A percentile compares a stretch with the other conserved stretches of the same genome.
phyloP scores from a whole-genome alignment of 2,888 invertebrate species.

The Drosophila niveifrons region DNA sequence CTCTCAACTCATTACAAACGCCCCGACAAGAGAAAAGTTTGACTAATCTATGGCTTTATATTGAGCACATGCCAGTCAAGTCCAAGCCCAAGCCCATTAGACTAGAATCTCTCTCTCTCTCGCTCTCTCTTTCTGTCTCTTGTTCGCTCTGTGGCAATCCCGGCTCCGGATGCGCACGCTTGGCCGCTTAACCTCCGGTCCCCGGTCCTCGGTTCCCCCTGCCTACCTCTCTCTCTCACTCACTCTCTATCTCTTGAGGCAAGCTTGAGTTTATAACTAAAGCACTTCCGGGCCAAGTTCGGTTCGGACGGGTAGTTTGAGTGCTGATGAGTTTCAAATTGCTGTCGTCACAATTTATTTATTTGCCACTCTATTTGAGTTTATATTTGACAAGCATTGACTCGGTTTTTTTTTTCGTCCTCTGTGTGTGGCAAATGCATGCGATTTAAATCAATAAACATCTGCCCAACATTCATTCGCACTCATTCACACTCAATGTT shows the following conservation, averaged over 20 bases:
- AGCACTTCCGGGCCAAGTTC: constrained; percentile 38
- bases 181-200: constrained; percentile 38
- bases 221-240: neutral
- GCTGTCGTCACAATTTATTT: constrained; percentile 37
- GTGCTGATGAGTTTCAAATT: constrained; percentile 43
- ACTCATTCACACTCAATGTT: constrained; percentile 22
- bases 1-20: constrained; percentile 61
- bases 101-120: neutral
- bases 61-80: constrained; percentile 26
- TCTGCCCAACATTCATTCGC: constrained; percentile 29
- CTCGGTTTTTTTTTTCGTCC: constrained; percentile 28
- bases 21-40: constrained; percentile 48
- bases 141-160: neutral
- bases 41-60: constrained; percentile 60
- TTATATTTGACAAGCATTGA: constrained; percentile 40
- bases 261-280: constrained; percentile 29
- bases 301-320: neutral
- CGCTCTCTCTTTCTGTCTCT: no score
- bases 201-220: neutral
- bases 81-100: constrained; percentile 36
- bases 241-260: neutral
- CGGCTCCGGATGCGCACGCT: constrained; percentile 24
- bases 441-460: constrained; percentile 64
- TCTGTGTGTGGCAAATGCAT: constrained; percentile 5
- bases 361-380: constrained; percentile 23